phyloP scores from a whole-genome alignment of 1,140 invertebrate species.

The Camponotus pennsylvanicus region DNA sequence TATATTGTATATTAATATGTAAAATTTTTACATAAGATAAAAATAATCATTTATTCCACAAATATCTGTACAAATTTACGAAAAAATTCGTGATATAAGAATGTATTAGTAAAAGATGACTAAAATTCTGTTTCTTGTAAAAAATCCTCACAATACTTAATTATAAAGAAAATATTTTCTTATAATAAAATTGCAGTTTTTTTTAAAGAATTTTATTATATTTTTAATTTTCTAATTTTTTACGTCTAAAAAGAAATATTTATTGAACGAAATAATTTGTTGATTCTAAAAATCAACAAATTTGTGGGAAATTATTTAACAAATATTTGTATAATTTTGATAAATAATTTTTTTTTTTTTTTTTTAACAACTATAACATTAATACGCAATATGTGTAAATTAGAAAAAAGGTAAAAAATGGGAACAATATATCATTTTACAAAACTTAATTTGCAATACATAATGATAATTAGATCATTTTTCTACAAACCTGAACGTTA shows the following conservation, averaged over 20 bases:
- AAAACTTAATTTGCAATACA: background rate
- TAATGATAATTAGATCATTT: background rate
- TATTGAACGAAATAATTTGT: background rate
- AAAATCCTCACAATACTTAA: too few species aligned
- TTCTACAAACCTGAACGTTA: background rate
- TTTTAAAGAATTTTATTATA: background rate
- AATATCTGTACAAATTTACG: slow-evolving; percentile 17
- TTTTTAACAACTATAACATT: background rate
- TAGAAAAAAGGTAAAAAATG: background rate
- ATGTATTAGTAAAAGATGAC: background rate
- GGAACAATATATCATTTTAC: background rate
- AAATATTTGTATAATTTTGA: slow-evolving; percentile 2
- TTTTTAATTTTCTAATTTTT: background rate
- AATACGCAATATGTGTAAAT: background rate
- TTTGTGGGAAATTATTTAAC: background rate
- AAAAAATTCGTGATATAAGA: background rate
- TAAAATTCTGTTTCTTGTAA: slow-evolving; percentile 8
- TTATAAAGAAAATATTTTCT: background rate
- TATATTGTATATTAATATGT: background rate
- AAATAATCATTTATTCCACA: background rate
- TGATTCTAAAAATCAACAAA: background rate
- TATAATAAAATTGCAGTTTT: slow-evolving; percentile 2
- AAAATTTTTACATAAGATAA: slow-evolving; percentile 12
- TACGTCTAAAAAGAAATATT: background rate
- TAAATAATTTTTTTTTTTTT: background rate